These are phyloP conservation scores for Agrochola macilenta DNA, from an alignment of 2,888 invertebrate species.

Conservation along the genomic window DNA sequence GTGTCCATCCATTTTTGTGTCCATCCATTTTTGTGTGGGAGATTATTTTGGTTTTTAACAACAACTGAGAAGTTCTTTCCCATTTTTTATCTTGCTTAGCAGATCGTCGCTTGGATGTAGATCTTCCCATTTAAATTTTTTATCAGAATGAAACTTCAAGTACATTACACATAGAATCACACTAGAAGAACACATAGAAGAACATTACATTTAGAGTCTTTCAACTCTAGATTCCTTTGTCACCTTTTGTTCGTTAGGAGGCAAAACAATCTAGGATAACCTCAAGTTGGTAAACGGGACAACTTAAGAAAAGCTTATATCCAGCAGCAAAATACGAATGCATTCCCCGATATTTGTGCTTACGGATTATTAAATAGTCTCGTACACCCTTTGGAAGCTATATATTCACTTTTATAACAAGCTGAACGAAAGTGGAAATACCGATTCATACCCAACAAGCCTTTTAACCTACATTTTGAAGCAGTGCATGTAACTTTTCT, in stretches of 20 bases:
- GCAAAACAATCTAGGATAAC: not conserved
- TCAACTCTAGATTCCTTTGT: not conserved
- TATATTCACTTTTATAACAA: constrained; percentile 7
- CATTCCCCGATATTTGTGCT: not conserved
- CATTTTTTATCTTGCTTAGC: not conserved
- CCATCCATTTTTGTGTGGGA: not conserved
- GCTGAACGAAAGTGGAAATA: constrained; percentile 17
- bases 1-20: not conserved
- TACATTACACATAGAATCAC: no score
- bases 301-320: not conserved
- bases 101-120: not conserved
- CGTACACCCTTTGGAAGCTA: not conserved
- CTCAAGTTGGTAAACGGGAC: not conserved
- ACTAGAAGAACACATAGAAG: no score
- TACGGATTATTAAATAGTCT: not conserved
- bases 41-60: not conserved
- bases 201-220: not conserved
- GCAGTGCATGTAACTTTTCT: constrained; percentile 29
- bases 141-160: not conserved
- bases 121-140: not conserved
- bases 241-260: no score
- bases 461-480: constrained; percentile 49
- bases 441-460: constrained; percentile 32
- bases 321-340: not conserved
- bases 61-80: not conserved